A percentile compares a stretch with the other conserved stretches of the same genome.
Conservation (phyloP, 2,888 invertebrate genomes). For the Proisotoma minuta region DNA sequence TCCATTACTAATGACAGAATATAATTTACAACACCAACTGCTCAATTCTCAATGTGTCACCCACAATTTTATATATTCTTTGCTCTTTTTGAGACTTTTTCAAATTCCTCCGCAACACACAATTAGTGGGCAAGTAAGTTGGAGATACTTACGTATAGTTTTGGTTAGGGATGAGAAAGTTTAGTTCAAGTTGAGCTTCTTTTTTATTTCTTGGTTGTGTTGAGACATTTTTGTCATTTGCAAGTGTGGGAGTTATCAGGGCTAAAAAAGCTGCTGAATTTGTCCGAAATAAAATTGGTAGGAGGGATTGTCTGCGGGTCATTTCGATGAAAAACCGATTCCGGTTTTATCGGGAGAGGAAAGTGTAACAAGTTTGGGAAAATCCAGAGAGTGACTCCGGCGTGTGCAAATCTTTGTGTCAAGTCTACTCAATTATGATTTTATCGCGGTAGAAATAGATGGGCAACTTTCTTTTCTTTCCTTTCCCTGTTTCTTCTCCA, state of each 20-base stretch:
- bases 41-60: slow-evolving; percentile 1
- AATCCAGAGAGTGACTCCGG: slow-evolving; percentile 34
- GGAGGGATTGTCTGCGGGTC: slow-evolving; percentile 48
- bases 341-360: slow-evolving; percentile 45
- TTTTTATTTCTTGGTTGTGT: background rate
- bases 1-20: slow-evolving; percentile 12
- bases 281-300: slow-evolving; percentile 47
- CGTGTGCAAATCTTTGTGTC: slow-evolving; percentile 48
- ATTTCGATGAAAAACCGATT: slow-evolving; percentile 48
- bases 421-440: slow-evolving; percentile 48
- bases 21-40: slow-evolving; percentile 4
- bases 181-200: no score
- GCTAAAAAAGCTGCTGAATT: slow-evolving; percentile 42
- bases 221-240: background rate
- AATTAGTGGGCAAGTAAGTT: no score
- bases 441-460: slow-evolving; percentile 48
- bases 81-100: no score
- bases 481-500: slow-evolving; percentile 35
- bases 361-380: slow-evolving; percentile 47
- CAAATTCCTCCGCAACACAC: no score
- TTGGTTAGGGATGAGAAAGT: no score
- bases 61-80: no score
- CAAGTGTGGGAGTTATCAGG: slow-evolving; percentile 17
- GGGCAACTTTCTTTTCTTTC: slow-evolving; percentile 48
- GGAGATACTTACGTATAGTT: no score